Conservation (phyloP, 1,140 invertebrate species). For the Drosophila arizonae region DNA sequence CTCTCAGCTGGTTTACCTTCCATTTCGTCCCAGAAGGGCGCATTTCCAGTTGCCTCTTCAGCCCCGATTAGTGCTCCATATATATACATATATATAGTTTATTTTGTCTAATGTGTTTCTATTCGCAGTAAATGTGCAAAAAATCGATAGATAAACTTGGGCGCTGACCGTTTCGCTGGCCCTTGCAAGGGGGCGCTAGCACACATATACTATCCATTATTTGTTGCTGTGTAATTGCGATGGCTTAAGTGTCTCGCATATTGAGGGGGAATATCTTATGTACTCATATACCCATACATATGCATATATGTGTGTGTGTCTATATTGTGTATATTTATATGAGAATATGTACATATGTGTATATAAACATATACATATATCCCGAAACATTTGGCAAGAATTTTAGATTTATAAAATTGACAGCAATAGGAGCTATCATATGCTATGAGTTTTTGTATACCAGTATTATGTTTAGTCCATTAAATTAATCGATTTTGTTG, state of each 20-base stretch:
- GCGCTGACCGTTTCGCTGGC: conserved; percentile 15
- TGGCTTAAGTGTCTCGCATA: conserved; percentile 12
- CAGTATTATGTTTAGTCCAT: too few species aligned
- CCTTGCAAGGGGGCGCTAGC: conserved; percentile 4
- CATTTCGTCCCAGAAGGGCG: conserved; percentile 3
- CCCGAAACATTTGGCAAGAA: too few species aligned
- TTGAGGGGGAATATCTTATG: neutral
- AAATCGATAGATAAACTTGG: conserved; percentile 60
- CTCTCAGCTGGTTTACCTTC: conserved; percentile 20
- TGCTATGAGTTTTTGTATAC: too few species aligned
- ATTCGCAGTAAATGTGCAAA: conserved; percentile 52
- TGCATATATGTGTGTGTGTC: neutral
- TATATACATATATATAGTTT: conserved; percentile 34
- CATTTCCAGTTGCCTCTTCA: conserved; percentile 26
- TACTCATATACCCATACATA: too few species aligned
- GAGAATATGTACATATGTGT: too few species aligned
- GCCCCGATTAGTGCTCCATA: conserved; percentile 7
- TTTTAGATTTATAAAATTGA: too few species aligned
- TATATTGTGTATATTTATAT: too few species aligned
- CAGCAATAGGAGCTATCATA: too few species aligned
- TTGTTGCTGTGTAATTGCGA: conserved; percentile 36
- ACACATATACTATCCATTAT: conserved; percentile 12
- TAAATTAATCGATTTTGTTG: too few species aligned
- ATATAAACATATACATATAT: too few species aligned
- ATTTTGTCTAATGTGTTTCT: conserved; percentile 66